Conservation (phyloP, 2,888 invertebrate species). For the Clistopyga incitator region DNA sequence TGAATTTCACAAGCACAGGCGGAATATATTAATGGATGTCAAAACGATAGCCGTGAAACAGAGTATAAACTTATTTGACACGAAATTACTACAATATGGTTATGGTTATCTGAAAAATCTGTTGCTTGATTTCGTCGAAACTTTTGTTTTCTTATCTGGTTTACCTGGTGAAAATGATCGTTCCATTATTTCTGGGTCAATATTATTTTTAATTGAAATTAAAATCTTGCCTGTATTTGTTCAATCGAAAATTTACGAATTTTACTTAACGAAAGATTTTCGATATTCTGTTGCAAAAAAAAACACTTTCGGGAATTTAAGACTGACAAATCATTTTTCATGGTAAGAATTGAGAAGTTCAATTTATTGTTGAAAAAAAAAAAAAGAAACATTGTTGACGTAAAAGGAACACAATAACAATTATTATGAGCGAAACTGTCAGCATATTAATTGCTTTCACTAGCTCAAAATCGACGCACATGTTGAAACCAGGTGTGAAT, state of each 20-base stretch:
- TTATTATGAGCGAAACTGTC: background rate
- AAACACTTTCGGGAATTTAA: no score
- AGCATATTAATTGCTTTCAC: background rate
- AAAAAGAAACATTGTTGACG: no score
- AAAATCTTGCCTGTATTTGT: no score
- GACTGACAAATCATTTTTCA: no score
- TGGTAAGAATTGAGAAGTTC: background rate
- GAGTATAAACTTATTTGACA: background rate
- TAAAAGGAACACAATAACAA: background rate
- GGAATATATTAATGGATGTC: background rate
- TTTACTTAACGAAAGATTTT: no score
- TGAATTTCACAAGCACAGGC: background rate
- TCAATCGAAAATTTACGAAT: no score
- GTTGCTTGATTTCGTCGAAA: background rate
- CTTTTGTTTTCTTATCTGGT: background rate
- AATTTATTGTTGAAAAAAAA: background rate
- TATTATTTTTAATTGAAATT: no score
- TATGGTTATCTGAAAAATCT: background rate
- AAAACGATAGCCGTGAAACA: background rate
- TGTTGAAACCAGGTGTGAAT: conserved; percentile 4
- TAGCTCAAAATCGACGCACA: background rate
- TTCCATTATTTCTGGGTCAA: no score
- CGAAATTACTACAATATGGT: background rate
- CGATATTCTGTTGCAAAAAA: no score
- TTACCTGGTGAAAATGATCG: no score